Conservation (phyloP, 2,797 vertebrate genomes). For the Rhynchonycteris naso region DNA sequence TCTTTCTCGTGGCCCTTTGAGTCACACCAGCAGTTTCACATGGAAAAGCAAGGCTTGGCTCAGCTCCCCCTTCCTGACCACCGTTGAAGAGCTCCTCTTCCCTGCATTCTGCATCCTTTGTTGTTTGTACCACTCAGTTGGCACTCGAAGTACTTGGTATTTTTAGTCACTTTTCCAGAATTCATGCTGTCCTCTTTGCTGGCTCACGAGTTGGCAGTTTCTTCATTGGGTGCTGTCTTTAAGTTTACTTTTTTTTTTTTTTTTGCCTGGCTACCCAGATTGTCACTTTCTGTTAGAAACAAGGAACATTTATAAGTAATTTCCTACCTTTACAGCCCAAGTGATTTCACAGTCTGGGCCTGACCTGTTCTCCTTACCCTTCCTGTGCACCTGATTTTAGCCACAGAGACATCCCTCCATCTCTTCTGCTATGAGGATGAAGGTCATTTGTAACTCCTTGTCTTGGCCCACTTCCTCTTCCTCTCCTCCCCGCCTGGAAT, state of each 20-base stretch:
- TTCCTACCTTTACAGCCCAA: background rate
- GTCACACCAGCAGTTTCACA: background rate
- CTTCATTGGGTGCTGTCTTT: slow-evolving; percentile 2
- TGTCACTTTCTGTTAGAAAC: background rate
- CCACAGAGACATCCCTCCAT: fast-evolving
- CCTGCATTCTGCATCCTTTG: background rate
- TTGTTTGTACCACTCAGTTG: slow-evolving; percentile 6
- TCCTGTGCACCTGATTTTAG: background rate
- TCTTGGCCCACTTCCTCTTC: background rate
- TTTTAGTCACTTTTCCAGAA: slow-evolving; percentile 44
- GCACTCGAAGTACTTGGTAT: slow-evolving; percentile 18
- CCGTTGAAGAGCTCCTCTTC: background rate
- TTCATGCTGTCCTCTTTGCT: background rate
- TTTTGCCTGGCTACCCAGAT: background rate
- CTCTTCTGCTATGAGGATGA: background rate
- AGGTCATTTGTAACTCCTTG: background rate
- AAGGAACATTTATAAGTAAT: background rate
- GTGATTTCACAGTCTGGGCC: background rate
- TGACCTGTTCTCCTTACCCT: background rate
- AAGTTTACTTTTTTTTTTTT: slow-evolving; percentile 38
- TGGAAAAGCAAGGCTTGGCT: background rate
- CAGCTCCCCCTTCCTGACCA: background rate
- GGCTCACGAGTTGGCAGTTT: background rate
- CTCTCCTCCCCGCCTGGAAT: background rate
- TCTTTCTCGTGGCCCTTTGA: background rate